Percentiles rank a stretch among this genome's conserved stretches.
Conservation (phyloP, 2,113 vertebrate genomes). For the Setophaga petechia region DNA sequence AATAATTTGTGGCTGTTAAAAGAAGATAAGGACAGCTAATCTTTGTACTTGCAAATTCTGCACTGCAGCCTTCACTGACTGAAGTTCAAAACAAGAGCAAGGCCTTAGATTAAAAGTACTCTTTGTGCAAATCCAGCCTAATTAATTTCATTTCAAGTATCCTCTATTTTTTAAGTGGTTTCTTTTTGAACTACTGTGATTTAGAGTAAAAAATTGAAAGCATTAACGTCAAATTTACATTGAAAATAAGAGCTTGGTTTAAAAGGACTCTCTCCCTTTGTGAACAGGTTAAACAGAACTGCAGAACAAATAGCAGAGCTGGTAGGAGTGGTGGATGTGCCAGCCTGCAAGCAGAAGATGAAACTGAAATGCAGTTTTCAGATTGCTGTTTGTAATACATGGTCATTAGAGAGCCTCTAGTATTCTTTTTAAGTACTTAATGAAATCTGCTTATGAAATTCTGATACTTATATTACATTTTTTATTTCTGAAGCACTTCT, state of each 20-base stretch:
- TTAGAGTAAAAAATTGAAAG: background rate
- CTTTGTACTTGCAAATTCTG: background rate
- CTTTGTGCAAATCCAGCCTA: background rate
- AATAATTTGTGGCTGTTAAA: constrained; percentile 9
- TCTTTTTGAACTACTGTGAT: background rate
- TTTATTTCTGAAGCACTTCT: background rate
- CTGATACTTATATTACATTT: background rate
- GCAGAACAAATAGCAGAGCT: background rate
- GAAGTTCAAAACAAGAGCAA: background rate
- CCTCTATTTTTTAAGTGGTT: background rate
- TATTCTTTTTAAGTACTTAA: background rate
- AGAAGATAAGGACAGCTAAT: background rate
- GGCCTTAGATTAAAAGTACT: background rate
- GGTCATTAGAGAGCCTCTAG: background rate
- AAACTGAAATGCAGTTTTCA: background rate
- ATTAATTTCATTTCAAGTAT: background rate
- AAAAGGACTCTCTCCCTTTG: background rate
- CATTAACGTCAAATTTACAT: background rate
- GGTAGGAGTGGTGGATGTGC: background rate
- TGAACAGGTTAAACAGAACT: background rate
- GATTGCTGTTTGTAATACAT: background rate
- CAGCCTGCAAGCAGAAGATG: background rate
- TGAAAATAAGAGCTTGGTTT: background rate
- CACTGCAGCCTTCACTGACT: background rate
- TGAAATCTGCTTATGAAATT: background rate